These are phyloP conservation scores for Psettodes erumei DNA, from an alignment of 2,113 vertebrate genomes.

Conservation along the genomic window DNA sequence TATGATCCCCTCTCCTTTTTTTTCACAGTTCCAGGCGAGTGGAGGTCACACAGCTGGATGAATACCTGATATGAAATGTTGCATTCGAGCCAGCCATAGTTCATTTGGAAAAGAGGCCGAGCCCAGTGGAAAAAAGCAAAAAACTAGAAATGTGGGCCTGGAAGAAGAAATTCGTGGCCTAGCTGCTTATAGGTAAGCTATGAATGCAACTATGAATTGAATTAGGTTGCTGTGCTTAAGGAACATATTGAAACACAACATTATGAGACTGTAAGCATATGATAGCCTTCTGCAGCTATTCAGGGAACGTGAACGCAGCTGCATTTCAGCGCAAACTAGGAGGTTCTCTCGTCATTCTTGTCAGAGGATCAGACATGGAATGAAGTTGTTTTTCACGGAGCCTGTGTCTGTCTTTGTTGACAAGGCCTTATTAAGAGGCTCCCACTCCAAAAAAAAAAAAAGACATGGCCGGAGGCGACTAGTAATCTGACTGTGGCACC, in stretches of 20 bases:
- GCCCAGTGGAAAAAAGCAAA: constrained; percentile 47
- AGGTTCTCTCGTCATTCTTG: constrained; percentile 8
- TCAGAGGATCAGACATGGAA: constrained; percentile 37
- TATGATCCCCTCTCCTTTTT: constrained; percentile 74
- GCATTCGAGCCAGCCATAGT: constrained; percentile 66
- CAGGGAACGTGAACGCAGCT: not conserved
- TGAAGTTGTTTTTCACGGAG: constrained; percentile 52
- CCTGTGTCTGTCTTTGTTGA: constrained; percentile 71
- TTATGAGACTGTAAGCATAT: not conserved
- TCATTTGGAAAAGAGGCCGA: constrained; percentile 59
- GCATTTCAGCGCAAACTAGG: not conserved
- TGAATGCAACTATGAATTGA: not conserved
- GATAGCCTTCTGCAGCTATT: not conserved
- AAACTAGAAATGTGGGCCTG: constrained; percentile 7
- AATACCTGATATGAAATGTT: constrained; percentile 77
- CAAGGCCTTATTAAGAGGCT: constrained; percentile 72
- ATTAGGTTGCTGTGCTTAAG: not conserved
- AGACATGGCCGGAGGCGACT: constrained; percentile 65
- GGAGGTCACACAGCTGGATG: constrained; percentile 70
- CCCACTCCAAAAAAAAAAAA: constrained; percentile 55
- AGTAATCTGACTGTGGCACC: constrained; percentile 36
- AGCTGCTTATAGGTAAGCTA: not conserved
- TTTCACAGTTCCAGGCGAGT: constrained; percentile 70
- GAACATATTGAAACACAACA: not conserved
- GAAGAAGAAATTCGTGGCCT: not conserved